Evolutionary conservation across 2,888 invertebrate genomes (phyloP), one percentile per base, ranked within the genome.

Genomic region (Esperia sulphurella): DNA sequence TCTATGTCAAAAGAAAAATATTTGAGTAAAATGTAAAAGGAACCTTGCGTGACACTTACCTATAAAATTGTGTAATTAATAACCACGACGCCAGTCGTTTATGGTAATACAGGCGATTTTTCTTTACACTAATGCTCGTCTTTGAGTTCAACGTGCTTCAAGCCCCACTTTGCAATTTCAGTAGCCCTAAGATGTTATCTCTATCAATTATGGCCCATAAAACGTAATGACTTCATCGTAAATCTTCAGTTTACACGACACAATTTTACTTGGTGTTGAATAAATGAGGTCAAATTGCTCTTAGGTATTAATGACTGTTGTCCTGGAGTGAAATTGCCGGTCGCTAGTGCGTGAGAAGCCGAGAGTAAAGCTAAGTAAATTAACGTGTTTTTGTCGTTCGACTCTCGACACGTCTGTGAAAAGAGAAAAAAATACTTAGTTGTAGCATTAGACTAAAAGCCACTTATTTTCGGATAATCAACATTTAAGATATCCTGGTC

Each of bases 211-310:
- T 85, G 81, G 86, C 63, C 85, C 83, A 86, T 87, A 86, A 87
- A 87, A 84, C 75, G 78, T 86, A 87, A 87, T 87, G 87, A 83
- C 87, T 87, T 84, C 83, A 87, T 87, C 87, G 84, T 87, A 86
- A 86, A 87, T 86, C 86, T 85, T 73, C 61, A 72, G 69, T 77
- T 75, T 83, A 85, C 83, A 83, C 84, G 86, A 85, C 84, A 84
- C 78, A 77, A 80, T 81, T 83, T 83, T 79, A 72, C 77, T 79
- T 72, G 77, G 82, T 83, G 83, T 78, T 82, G 81, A 82, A 83
- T 85, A 84, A 86, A 83, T 84, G 80, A 72, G 77, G 74, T 75
- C 76, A 74, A 81, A 83, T 84, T 80, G 71, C 77, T 68, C 53
- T 60, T 55, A 65, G 64, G 71, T 74, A 75, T 75, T 81, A 81